These are phyloP conservation scores for Cabera pusaria DNA, from an alignment of 2,888 invertebrate genomes.

Conservation along the genomic window DNA sequence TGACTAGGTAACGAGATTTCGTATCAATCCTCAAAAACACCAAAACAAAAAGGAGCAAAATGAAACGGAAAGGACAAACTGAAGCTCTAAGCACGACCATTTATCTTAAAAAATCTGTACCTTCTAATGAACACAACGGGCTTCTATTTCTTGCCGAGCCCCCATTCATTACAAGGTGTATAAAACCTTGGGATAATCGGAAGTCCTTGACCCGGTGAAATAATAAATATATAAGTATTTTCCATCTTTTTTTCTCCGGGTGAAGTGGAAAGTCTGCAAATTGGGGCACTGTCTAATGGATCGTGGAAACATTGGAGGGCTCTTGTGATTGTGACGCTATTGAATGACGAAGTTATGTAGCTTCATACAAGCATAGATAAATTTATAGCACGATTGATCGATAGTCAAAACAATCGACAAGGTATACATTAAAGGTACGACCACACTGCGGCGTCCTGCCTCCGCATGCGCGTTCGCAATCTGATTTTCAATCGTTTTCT, in stretches of 20 bases:
- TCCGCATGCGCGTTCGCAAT: too few species aligned
- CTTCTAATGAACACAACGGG: conserved; percentile 24
- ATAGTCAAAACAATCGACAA: too few species aligned
- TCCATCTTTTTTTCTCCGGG: conserved; percentile 37
- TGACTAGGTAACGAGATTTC: neutral
- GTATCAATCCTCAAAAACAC: too few species aligned
- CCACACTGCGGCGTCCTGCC: too few species aligned
- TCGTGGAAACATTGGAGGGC: conserved; percentile 47
- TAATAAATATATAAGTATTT: conserved; percentile 43
- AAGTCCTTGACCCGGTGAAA: conserved; percentile 44
- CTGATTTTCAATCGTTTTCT: too few species aligned
- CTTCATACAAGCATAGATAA: too few species aligned
- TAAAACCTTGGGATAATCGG: conserved; percentile 38
- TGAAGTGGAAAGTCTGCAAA: conserved; percentile 48
- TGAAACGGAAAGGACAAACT: neutral
- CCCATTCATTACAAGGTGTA: conserved; percentile 40
- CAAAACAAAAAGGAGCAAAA: neutral
- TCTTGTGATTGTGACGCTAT: conserved; percentile 44
- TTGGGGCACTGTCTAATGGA: conserved; percentile 61
- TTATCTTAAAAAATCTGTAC: conserved; percentile 26
- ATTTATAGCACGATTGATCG: too few species aligned
- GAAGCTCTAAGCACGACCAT: conserved; percentile 7
- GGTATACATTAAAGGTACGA: too few species aligned
- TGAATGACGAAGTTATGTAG: too few species aligned
- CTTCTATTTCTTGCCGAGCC: conserved; percentile 4